Base-by-base conservation (phyloP, 2,888 invertebrate species). In the Cremastinae sp. region DNA sequence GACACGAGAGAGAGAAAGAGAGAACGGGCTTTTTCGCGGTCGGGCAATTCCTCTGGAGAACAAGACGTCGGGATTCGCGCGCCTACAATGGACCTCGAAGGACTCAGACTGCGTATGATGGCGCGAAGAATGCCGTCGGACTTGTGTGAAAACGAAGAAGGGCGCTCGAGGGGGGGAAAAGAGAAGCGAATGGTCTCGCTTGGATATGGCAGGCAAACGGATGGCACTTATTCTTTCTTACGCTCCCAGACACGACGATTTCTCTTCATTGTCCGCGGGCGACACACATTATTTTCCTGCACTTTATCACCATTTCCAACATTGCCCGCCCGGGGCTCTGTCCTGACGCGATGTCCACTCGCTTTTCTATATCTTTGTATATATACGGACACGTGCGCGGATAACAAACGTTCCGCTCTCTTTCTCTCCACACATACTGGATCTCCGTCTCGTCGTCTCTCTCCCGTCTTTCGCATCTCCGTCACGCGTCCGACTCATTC, bases 241-340 rank as follows among this genome's bases (percentile, higher is more conserved):
- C 71, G 53, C 72, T 61, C 62, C n/a, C 56, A 74, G 78, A 80
- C 78, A 71, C 78, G 69, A 61, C 83, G 79, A 85, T 84, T 84
- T 84, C 79, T 85, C 84, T 84, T 85, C 83, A 84, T 85, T 84
- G 78, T 82, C 78, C 66, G 18, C 20, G 62, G 54, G 74, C 73
- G 78, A 80, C 81, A 80, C 82, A 80, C 83, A 82, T 82, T 85
- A 84, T 83, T 85, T 84, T 79, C 77, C 78, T 74, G 83, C 81
- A 81, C 78, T 84, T 84, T 84, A 85, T 85, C 84, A 84, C 83
- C 81, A 83, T 84, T 84, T 80, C 74, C 81, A 72, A 61, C 49
- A 74, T 70, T 66, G 61, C 53, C 61, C 61, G 41, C 65, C 47
- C 12, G 59, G 64, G 73, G 59, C 14, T n/a, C n/a, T 43, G 22